These are phyloP conservation scores for Barnardius zonarius DNA, from an alignment of 2,113 vertebrate species.

Conservation along the genomic window DNA sequence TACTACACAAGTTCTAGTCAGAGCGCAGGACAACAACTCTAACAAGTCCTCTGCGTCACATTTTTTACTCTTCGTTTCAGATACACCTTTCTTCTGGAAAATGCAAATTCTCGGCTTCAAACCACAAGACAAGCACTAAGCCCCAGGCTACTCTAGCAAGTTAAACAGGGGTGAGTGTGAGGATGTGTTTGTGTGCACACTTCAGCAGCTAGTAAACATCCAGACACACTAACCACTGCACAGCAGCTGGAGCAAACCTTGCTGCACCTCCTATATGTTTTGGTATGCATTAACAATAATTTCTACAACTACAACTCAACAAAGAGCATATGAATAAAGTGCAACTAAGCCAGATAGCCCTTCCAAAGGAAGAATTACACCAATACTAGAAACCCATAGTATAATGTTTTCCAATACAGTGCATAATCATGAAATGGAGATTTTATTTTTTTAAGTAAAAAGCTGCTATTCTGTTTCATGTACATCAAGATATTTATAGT, in stretches of 20 bases:
- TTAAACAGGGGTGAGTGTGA: fast-evolving
- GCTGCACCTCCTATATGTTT: background rate
- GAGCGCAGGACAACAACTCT: background rate
- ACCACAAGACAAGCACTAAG: background rate
- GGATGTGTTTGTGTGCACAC: background rate
- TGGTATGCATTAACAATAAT: background rate
- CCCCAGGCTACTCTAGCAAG: background rate
- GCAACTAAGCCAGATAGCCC: background rate
- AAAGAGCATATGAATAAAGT: background rate
- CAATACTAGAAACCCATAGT: background rate
- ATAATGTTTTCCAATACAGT: background rate
- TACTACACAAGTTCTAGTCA: background rate
- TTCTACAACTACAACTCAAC: background rate
- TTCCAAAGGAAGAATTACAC: background rate
- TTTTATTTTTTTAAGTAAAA: background rate
- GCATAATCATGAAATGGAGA: background rate
- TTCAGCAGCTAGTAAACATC: conserved; percentile 2
- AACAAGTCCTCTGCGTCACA: background rate
- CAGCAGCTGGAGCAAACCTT: conserved; percentile 48
- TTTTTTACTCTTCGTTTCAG: background rate
- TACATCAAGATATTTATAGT: background rate
- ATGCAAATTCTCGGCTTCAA: background rate
- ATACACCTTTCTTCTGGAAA: background rate
- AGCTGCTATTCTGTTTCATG: background rate
- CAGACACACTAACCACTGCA: background rate